These are phyloP conservation scores for Meloe dianella DNA, from an alignment of 2,888 invertebrate species.

Conservation along the genomic window DNA sequence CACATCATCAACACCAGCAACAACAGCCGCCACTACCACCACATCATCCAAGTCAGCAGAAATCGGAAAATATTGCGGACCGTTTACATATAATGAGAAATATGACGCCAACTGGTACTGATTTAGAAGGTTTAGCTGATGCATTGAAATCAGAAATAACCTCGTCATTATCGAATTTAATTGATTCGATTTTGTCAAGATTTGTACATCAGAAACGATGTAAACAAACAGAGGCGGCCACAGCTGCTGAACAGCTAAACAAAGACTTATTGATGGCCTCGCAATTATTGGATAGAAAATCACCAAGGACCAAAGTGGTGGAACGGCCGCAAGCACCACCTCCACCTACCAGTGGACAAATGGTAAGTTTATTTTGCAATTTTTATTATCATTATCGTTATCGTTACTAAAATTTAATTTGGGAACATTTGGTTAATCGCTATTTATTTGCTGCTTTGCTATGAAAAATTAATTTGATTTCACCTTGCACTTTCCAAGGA, in stretches of 20 bases:
- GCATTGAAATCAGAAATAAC: constrained; percentile 90
- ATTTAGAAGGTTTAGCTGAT: constrained; percentile 88
- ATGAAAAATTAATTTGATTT: background rate
- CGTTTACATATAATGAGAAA: constrained; percentile 78
- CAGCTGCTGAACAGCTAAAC: constrained; percentile 83
- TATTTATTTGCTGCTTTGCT: background rate
- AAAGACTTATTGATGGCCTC: constrained; percentile 84
- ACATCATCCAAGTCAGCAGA: constrained; percentile 54
- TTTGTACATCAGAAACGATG: constrained; percentile 82
- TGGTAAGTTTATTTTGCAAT: constrained; percentile 46
- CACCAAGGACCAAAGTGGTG: constrained; percentile 78
- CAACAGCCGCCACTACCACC: constrained; percentile 52
- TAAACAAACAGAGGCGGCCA: constrained; percentile 80
- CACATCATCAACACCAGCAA: constrained; percentile 55
- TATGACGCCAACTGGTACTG: constrained; percentile 75
- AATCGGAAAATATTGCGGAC: constrained; percentile 76
- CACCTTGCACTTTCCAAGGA: background rate
- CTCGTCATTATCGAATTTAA: constrained; percentile 79
- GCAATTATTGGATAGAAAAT: constrained; percentile 82
- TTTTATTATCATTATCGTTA: background rate
- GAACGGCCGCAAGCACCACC: constrained; percentile 64
- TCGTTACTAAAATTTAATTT: constrained; percentile 16
- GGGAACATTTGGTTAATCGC: background rate
- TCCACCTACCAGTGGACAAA: constrained; percentile 60
- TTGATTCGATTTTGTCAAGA: constrained; percentile 86